Evolutionary conservation across 1,140 invertebrate genomes (phyloP).

Genomic region (Oedothorax gibbosus): DNA sequence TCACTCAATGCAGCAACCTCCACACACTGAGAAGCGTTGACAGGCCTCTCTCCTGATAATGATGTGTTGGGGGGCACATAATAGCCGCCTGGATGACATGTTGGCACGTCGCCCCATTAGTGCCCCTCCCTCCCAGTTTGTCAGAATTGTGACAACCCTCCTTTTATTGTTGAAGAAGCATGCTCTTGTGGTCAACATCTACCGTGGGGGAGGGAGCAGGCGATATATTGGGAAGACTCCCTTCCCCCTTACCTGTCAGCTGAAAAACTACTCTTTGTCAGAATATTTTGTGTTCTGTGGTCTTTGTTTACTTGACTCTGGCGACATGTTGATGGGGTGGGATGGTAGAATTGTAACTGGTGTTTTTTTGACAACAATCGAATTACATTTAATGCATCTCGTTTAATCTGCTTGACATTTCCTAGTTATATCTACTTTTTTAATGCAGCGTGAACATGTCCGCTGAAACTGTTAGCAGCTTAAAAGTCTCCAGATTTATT

Average conservation of each 20-base stretch:
- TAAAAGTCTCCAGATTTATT: no score
- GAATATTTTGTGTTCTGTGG: constrained; percentile 46
- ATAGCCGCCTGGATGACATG: constrained; percentile 60
- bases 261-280: constrained; percentile 57
- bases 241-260: constrained; percentile 53
- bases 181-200: constrained; percentile 59
- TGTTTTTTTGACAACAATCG: no score
- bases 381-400: no score
- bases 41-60: constrained; percentile 55
- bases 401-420: no score
- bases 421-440: no score
- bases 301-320: constrained; percentile 57
- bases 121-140: constrained; percentile 50
- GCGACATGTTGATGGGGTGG: constrained; percentile 12
- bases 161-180: constrained; percentile 58
- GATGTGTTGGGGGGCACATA: constrained; percentile 57
- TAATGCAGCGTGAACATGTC: no score
- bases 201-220: constrained; percentile 2
- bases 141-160: constrained; percentile 57
- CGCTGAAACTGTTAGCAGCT: no score
- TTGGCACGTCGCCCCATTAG: constrained; percentile 61
- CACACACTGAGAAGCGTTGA: constrained; percentile 50
- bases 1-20: constrained; percentile 43
- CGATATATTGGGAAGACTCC: no score
- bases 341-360: background rate